Percentiles rank a stretch among this genome's conserved stretches.
phyloP scores from a whole-genome alignment of 2,888 invertebrate species.

The Lysandra coridon region DNA sequence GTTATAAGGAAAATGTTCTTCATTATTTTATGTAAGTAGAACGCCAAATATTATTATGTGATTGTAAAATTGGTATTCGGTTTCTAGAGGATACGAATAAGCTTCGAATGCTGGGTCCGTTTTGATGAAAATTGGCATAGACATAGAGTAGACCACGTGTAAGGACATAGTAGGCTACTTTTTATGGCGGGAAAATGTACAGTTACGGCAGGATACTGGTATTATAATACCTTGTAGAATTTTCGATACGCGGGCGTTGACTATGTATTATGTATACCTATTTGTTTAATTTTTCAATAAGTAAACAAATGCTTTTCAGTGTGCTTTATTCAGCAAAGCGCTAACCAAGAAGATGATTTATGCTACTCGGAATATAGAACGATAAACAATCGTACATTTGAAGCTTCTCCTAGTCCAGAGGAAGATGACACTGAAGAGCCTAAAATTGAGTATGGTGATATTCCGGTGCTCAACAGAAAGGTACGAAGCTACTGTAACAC shows the following conservation, averaged over 20 bases:
- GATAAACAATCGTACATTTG: neutral
- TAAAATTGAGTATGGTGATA: conserved; percentile 3
- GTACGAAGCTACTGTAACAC: neutral
- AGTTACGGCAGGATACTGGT: no score
- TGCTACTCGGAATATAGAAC: neutral
- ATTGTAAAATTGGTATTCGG: no score
- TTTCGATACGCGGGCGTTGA: no score
- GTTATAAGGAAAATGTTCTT: neutral
- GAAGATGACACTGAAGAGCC: neutral
- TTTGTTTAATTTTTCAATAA: no score
- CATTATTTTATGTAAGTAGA: neutral
- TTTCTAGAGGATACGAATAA: no score
- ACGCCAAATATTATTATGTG: neutral
- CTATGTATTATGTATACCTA: no score
- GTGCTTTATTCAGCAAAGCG: neutral
- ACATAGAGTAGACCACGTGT: no score
- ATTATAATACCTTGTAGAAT: no score
- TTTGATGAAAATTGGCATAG: no score
- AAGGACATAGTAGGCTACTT: no score
- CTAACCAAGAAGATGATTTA: neutral
- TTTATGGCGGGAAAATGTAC: no score
- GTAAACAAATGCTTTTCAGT: neutral
- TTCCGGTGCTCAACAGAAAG: conserved; percentile 13
- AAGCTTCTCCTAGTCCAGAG: neutral
- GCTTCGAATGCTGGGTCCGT: no score